Conservation (phyloP, 1,140 invertebrate genomes). For the Sesamia nonagrioides region DNA sequence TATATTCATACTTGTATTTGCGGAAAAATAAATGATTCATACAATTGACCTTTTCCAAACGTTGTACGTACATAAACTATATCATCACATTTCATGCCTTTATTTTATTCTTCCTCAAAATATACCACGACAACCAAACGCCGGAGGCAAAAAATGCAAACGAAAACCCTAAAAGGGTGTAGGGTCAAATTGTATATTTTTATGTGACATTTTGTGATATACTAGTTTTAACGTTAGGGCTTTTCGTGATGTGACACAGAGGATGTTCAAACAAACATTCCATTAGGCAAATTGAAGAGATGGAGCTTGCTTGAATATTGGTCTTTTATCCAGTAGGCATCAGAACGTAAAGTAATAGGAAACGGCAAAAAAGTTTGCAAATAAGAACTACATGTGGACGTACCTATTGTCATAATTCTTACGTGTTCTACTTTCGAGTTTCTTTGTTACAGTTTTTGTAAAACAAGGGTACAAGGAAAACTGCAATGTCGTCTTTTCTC, state of each 20-base stretch:
- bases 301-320: conserved; percentile 13
- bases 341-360: conserved; percentile 16
- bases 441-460: conserved; percentile 14
- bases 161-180: conserved; percentile 29
- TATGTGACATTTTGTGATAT: conserved; percentile 16
- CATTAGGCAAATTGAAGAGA: conserved; percentile 44
- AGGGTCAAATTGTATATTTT: conserved; percentile 32
- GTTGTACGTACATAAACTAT: neutral
- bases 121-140: conserved; percentile 3
- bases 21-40: neutral
- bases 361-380: conserved; percentile 4
- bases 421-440: conserved; percentile 16
- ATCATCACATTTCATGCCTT: neutral
- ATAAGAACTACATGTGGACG: conserved; percentile 13
- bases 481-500: conserved; percentile 8
- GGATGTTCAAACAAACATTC: neutral
- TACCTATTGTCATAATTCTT: conserved; percentile 23
- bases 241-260: conserved; percentile 26
- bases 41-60: conserved; percentile 15
- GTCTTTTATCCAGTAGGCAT: neutral
- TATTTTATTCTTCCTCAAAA: conserved; percentile 32
- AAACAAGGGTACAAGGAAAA: neutral
- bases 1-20: neutral
- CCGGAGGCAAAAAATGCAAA: conserved; percentile 31
- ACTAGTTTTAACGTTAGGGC: conserved; percentile 26